Evolutionary conservation across 2,113 vertebrate genomes (phyloP), one percentile per base, ranked within the genome.

Genomic region (Irena cyanogastra): DNA sequence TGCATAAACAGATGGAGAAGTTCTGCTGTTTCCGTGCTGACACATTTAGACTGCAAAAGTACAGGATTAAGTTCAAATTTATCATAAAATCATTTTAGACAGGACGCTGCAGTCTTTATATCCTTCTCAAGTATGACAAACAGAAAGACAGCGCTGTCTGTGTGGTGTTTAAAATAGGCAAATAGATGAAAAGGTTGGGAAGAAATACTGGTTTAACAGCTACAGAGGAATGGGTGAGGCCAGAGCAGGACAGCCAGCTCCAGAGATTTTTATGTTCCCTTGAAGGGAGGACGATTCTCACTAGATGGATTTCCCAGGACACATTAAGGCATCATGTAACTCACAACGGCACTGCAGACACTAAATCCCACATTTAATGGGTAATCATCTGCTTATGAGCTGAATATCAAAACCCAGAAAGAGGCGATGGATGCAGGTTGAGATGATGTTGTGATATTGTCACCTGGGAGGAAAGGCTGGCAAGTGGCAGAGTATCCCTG

Each of bases 51-150:
- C 41, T 76, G 47, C 37, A 93, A 71, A 91, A 96, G 72, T 84
- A 83, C 81, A 97, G 81, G 78, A 92, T 93, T 71, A 74, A 83
- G 90, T 96, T 95, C 83, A 93, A 95, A 96, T 89, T 83, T 92
- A 87, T 95, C 90, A 87, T 59, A 49, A 96, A 95, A 93, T 93
- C 45, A 77, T 65, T 71, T 57, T 16, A 77, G 75, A 20, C 27
- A 31, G 91, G 59, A 95, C 1, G 11, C 7, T 35, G 52, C 37
- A 70, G 77, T 79, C 20, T 50, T 49, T 79, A 63, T 7, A 47
- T 54, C 81, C 78, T 87, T 60, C 74, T 84, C 80, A 86, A 85
- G 77, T 16, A 63, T 52, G 61, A 92, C 52, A 74, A 74, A 87
- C 50, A 26, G 56, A 94, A 89, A 26, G 59, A 59, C 75, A 61